Evolutionary conservation across 92 coral and sea anemone genomes (phyloP).

Genomic region (Scolanthus callimorphus): DNA sequence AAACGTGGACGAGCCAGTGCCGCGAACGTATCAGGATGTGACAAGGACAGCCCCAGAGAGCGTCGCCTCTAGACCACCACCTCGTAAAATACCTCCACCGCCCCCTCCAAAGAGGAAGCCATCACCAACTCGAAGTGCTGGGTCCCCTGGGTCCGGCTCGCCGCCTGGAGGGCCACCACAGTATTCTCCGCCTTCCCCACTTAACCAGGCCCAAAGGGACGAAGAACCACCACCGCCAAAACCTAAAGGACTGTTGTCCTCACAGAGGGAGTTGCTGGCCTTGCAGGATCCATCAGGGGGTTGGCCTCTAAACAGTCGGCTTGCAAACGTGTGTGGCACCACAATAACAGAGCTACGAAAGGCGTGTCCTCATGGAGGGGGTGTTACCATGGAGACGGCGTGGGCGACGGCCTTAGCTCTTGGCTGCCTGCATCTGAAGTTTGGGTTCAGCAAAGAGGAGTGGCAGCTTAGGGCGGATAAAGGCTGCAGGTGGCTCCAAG

Average conservation of each 20-base stretch:
- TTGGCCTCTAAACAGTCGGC: slow-evolving; percentile 60
- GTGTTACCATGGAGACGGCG: slow-evolving; percentile 24
- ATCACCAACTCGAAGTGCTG: too few relatives aligned
- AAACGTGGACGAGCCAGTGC: too few relatives aligned
- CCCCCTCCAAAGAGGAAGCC: too few relatives aligned
- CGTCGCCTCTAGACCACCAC: too few relatives aligned
- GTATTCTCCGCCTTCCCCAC: too few relatives aligned
- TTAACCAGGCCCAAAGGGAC: background rate
- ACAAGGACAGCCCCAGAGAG: too few relatives aligned
- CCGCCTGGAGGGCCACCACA: too few relatives aligned
- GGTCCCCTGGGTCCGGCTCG: too few relatives aligned
- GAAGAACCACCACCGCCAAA: background rate
- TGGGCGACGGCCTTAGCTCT: slow-evolving; percentile 89
- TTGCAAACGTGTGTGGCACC: slow-evolving; percentile 47
- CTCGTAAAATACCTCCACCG: too few relatives aligned
- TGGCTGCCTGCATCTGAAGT: slow-evolving; percentile 32
- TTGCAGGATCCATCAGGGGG: slow-evolving; percentile 86
- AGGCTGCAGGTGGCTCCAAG: slow-evolving; percentile 58
- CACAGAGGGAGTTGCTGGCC: slow-evolving; percentile 16
- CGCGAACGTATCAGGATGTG: too few relatives aligned
- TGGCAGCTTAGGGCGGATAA: slow-evolving; percentile 76
- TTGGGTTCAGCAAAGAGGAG: slow-evolving; percentile 44
- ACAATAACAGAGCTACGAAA: slow-evolving; percentile 20
- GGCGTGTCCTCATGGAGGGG: slow-evolving; percentile 46
- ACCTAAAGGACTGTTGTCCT: background rate